Evolutionary conservation across 2,888 invertebrate genomes (phyloP).

Genomic region (Phaonia tiefii): DNA sequence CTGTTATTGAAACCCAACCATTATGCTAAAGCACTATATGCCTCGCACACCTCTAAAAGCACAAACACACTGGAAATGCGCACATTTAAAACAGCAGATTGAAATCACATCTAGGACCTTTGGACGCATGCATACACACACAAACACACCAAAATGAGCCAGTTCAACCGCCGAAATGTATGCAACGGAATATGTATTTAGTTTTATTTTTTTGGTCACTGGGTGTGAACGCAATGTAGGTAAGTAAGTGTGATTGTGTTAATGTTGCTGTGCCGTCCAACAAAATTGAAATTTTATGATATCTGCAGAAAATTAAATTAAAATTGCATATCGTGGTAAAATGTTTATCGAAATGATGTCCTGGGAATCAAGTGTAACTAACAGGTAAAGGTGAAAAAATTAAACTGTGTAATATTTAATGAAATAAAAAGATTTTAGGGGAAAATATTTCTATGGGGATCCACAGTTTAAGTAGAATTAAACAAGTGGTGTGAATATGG

Average conservation of each 20-base stretch:
- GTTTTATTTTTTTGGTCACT: not conserved
- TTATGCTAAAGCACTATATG: too few relatives aligned
- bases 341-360: too few relatives aligned
- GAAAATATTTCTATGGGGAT: too few relatives aligned
- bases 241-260: not conserved
- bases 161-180: conserved; percentile 14
- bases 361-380: too few relatives aligned
- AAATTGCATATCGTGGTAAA: conserved; percentile 45
- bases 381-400: too few relatives aligned
- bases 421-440: too few relatives aligned
- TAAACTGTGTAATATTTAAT: too few relatives aligned
- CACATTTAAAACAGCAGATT: too few relatives aligned
- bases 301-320: conserved; percentile 56
- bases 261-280: not conserved
- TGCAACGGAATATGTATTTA: not conserved
- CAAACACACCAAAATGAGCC: not conserved
- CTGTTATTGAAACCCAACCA: not conserved
- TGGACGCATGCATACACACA: not conserved
- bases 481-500: too few relatives aligned
- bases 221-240: not conserved
- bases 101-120: too few relatives aligned
- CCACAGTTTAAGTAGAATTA: too few relatives aligned
- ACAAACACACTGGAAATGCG: not conserved
- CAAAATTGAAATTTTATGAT: conserved; percentile 41
- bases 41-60: not conserved